phyloP scores from a whole-genome alignment of 2,888 invertebrate genomes.

The Drosophila eohydei region DNA sequence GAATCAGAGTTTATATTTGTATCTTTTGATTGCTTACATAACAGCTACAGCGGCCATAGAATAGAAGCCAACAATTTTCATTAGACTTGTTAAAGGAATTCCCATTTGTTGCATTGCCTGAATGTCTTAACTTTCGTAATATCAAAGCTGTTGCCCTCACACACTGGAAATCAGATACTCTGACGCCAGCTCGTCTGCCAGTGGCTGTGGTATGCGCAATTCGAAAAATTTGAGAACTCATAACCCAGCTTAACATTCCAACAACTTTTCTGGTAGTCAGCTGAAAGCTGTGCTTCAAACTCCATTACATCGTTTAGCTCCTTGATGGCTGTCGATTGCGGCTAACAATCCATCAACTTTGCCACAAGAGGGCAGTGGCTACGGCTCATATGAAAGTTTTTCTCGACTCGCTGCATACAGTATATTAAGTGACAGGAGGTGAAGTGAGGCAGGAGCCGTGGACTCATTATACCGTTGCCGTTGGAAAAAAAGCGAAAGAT shows the following conservation, averaged over 20 bases:
- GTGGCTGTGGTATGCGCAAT: neutral
- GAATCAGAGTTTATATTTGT: neutral
- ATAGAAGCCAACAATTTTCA: conserved; percentile 16
- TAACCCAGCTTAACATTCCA: conserved; percentile 45
- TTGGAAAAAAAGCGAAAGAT: conserved; percentile 10
- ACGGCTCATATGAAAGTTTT: conserved; percentile 34
- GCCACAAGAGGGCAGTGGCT: neutral
- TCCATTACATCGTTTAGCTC: conserved; percentile 39
- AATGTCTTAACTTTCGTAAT: conserved; percentile 1
- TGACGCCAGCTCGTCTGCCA: neutral
- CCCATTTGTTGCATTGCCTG: neutral
- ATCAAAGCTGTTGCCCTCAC: neutral
- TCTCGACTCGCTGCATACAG: conserved; percentile 6
- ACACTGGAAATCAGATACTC: neutral
- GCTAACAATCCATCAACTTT: conserved; percentile 51
- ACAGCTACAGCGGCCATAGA: conserved; percentile 4
- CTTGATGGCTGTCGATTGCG: conserved; percentile 17
- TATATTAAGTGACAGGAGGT: neutral
- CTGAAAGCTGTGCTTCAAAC: conserved; percentile 44
- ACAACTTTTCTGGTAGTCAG: conserved; percentile 32
- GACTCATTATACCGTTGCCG: conserved; percentile 28
- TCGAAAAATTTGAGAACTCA: conserved; percentile 53
- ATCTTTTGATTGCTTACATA: conserved; percentile 33
- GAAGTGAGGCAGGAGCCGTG: neutral
- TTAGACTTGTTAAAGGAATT: neutral